A percentile compares a stretch with the other conserved stretches of the same genome.
Conservation (phyloP, 2,797 vertebrate species). For the Eulemur coronatus region DNA sequence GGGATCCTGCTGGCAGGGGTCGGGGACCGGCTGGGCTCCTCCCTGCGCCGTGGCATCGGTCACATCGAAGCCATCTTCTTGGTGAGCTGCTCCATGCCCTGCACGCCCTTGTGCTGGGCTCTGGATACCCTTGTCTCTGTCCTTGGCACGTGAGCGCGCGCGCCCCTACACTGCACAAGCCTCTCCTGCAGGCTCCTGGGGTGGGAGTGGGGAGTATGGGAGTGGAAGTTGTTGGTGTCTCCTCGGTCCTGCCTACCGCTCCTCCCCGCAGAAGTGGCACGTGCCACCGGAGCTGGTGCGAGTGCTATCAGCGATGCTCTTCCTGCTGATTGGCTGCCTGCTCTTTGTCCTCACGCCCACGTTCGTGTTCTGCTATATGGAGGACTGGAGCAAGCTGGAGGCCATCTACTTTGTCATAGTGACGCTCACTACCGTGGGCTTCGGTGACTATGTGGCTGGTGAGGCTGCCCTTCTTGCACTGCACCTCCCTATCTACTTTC, state of each 20-base stretch:
- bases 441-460: slow-evolving; percentile 95
- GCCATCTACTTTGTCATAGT: slow-evolving; percentile 94
- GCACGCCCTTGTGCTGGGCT: background rate
- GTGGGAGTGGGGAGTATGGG: background rate
- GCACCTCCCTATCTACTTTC: background rate
- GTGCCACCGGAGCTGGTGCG: slow-evolving; percentile 91
- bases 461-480: slow-evolving; percentile 46
- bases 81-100: slow-evolving; percentile 84
- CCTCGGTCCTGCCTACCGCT: background rate
- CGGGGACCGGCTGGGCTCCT: slow-evolving; percentile 93
- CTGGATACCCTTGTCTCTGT: background rate
- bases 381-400: slow-evolving; percentile 91
- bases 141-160: background rate
- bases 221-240: background rate
- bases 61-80: slow-evolving; percentile 93
- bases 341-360: slow-evolving; percentile 93
- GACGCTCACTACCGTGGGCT: slow-evolving; percentile 95
- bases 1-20: slow-evolving; percentile 94
- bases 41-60: slow-evolving; percentile 90
- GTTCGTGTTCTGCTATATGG: slow-evolving; percentile 91
- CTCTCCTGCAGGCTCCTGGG: background rate
- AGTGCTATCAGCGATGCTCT: slow-evolving; percentile 91
- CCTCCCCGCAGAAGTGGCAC: slow-evolving; percentile 87
- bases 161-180: background rate
- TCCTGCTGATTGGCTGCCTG: slow-evolving; percentile 93